A percentile compares a stretch with the other conserved stretches of the same genome.
Evolutionary conservation across 2,113 vertebrate species (phyloP).

Genomic region (Pterocles orientalis): DNA sequence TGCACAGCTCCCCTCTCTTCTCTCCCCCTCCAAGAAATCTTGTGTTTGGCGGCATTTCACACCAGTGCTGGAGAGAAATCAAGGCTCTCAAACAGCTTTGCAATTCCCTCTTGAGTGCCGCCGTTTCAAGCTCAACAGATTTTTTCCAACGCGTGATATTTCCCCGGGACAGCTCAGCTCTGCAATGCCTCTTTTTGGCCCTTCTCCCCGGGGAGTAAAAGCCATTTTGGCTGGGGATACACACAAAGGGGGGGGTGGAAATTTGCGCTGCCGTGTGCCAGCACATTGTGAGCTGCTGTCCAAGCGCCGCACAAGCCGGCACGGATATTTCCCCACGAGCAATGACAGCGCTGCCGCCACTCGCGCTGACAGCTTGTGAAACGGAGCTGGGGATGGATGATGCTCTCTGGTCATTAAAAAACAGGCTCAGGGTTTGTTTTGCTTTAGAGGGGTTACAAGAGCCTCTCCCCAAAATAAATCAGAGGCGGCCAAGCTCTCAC

Average conservation of each 20-base stretch:
- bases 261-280: neutral
- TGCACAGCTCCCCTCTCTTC: fast-evolving
- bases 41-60: neutral
- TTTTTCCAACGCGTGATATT: neutral
- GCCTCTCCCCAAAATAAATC: neutral
- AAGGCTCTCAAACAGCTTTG: neutral
- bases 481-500: fast-evolving
- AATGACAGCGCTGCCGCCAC: neutral
- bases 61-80: fast-evolving
- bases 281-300: neutral
- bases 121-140: neutral
- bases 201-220: neutral
- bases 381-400: neutral
- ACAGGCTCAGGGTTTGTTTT: neutral
- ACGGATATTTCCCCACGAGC: fast-evolving
- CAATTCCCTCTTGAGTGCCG: neutral
- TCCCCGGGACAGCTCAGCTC: neutral
- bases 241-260: fast-evolving
- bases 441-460: neutral
- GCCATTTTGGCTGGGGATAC: neutral
- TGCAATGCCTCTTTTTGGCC: neutral
- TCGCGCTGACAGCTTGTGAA: neutral
- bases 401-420: neutral
- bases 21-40: neutral
- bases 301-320: neutral